These are phyloP conservation scores for Enteromius viviparus DNA, from an alignment of 2,797 vertebrate genomes.

Conservation along the genomic window DNA sequence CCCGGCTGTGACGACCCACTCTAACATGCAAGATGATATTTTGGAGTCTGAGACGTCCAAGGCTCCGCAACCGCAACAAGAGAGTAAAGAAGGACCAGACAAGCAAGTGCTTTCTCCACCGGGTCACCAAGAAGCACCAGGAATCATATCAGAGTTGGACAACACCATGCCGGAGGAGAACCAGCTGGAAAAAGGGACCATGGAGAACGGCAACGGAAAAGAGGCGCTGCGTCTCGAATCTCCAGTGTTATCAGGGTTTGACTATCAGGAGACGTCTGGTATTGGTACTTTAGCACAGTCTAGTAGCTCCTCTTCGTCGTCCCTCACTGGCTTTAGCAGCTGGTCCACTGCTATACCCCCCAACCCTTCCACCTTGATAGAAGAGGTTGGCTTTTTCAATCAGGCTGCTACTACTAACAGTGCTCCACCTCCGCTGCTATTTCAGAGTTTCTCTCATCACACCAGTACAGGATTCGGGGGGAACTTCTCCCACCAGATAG, in stretches of 20 bases:
- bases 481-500: conserved; percentile 96
- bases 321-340: conserved; percentile 95
- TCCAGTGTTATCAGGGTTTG: conserved; percentile 92
- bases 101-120: conserved; percentile 82
- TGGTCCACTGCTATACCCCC: conserved; percentile 97
- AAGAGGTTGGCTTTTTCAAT: conserved; percentile 95
- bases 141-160: conserved; percentile 89
- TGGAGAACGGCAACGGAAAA: conserved; percentile 88
- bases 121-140: conserved; percentile 87
- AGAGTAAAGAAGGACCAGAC: conserved; percentile 85
- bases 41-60: conserved; percentile 97
- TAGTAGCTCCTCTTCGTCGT: conserved; percentile 90
- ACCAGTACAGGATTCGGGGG: conserved; percentile 94
- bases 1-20: conserved; percentile 91
- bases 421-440: conserved; percentile 92
- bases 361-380: conserved; percentile 93
- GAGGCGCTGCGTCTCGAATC: conserved; percentile 96
- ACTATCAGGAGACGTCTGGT: conserved; percentile 94
- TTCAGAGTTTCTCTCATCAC: conserved; percentile 98
- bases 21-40: conserved; percentile 99
- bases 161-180: conserved; percentile 88
- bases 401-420: conserved; percentile 91
- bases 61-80: conserved; percentile 84
- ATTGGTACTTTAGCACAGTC: conserved; percentile 90
- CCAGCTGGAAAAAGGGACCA: conserved; percentile 85